These are phyloP conservation scores for Torymus auratus DNA, from an alignment of 2,888 invertebrate genomes.

Conservation along the genomic window DNA sequence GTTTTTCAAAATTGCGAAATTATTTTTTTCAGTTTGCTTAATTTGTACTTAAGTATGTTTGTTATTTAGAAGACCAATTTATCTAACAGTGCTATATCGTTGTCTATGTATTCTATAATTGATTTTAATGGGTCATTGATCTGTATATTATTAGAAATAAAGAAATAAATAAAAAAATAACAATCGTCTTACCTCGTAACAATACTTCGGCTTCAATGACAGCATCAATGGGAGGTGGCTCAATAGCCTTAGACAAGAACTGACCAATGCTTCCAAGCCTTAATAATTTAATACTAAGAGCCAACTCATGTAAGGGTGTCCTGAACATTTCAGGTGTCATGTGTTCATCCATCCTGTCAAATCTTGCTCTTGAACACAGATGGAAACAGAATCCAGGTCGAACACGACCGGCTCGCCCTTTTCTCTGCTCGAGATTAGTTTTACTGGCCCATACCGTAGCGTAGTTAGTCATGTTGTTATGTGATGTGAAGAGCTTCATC, in stretches of 20 bases:
- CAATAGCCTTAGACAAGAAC: slow-evolving; percentile 96
- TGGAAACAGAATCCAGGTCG: slow-evolving; percentile 96
- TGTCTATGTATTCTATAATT: no score
- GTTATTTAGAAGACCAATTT: no score
- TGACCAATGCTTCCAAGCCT: slow-evolving; percentile 94
- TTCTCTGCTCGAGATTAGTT: slow-evolving; percentile 95
- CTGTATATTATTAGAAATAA: no score
- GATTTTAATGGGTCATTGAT: no score
- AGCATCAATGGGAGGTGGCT: slow-evolving; percentile 97
- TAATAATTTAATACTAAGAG: slow-evolving; percentile 92
- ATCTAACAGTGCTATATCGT: no score
- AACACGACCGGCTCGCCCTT: slow-evolving; percentile 97
- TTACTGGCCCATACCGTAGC: slow-evolving; percentile 97
- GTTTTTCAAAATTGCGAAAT: no score
- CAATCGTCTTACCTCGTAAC: slow-evolving; percentile 75
- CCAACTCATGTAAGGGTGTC: slow-evolving; percentile 96
- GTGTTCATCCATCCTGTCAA: slow-evolving; percentile 88
- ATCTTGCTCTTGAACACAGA: slow-evolving; percentile 88
- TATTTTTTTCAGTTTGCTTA: no score
- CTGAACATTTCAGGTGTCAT: slow-evolving; percentile 98
- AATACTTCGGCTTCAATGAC: slow-evolving; percentile 97
- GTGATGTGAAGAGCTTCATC: slow-evolving; percentile 97
- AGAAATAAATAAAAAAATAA: no score
- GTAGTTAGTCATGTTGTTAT: slow-evolving; percentile 99
- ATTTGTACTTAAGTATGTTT: no score